These are phyloP conservation scores for Apocheima hispidaria DNA, from an alignment of 2,888 invertebrate species.

Conservation along the genomic window DNA sequence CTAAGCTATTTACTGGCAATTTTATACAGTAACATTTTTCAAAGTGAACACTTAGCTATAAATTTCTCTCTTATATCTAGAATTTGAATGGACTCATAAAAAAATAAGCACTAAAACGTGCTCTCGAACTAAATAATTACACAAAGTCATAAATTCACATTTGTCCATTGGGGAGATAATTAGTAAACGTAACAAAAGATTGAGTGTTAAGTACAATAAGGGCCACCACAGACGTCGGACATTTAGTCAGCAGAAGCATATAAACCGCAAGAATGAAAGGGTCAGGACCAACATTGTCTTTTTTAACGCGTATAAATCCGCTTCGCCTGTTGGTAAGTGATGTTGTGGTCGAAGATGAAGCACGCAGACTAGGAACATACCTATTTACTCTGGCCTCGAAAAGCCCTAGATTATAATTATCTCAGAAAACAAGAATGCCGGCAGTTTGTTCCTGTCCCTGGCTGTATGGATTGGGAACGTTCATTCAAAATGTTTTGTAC, in stretches of 20 bases:
- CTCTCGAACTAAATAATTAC: constrained; percentile 43
- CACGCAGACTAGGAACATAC: too few species aligned
- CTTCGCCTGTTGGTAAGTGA: too few species aligned
- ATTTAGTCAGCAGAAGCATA: background rate
- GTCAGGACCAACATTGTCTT: background rate
- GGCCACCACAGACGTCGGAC: background rate
- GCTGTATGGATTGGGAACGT: too few species aligned
- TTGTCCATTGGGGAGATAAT: constrained; percentile 24
- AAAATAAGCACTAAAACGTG: constrained; percentile 69
- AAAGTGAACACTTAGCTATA: constrained; percentile 20
- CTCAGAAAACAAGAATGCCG: too few species aligned
- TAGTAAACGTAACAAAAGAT: constrained; percentile 19
- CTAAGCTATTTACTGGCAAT: background rate
- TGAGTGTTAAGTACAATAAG: constrained; percentile 19
- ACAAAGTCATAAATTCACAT: constrained; percentile 35
- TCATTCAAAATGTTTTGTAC: too few species aligned
- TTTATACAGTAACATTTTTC: background rate
- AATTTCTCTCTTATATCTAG: constrained; percentile 24
- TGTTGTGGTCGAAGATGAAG: too few species aligned
- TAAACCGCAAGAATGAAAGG: background rate
- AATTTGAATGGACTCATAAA: constrained; percentile 36
- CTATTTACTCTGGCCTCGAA: too few species aligned
- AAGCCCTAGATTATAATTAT: too few species aligned
- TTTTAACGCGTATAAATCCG: too few species aligned
- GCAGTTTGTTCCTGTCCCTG: too few species aligned